Evolutionary conservation across 2,888 invertebrate species (phyloP), one percentile per base, ranked within the genome.

Genomic region (Disparrhopalites patrizii): DNA sequence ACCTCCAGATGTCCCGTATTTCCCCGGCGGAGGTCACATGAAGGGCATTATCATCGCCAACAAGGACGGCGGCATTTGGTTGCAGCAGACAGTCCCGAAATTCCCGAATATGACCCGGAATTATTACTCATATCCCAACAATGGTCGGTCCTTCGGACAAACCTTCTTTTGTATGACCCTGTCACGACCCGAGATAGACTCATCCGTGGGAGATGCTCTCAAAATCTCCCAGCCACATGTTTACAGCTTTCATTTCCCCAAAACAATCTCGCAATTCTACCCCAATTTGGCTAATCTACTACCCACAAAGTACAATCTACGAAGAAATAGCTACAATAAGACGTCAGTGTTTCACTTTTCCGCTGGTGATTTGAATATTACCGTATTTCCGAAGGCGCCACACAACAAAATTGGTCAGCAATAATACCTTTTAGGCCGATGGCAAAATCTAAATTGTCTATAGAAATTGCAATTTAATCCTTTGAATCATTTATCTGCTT

Each of bases 71-170:
- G 93, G 93, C 2, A 84, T 94, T 75, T 97, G 96, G 95, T 78
- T 97, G 67, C 84, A 95, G 43, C 96, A 97, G 80, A 95, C 95
- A 20, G 91, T 94, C 23, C 97, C 97, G 0, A 84, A 86, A 75
- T 97, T 88, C 80, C 94, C 95, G 1, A 15, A n/a, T 1, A 51
- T 66, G 8, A 25, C 20, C 1, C 28, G 18, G 3, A 51, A 47
- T 10, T 25, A 50, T 1, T 65, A 67, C 23, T 52, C 56, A 10
- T 70, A 70, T 52, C 73, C 71, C 3, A n/a, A 20, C 2, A 66
- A 68, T 15, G 73, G 73, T 8, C 81, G 82, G 71, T 80, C 81
- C 28, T 91, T 88, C 77, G 96, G 94, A 0, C 96, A 97, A 79
- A 88, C 89, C 55, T 88, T 93, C 75, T 81, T 97, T 5, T 97